Percentiles rank a stretch among this genome's conserved stretches.
Evolutionary conservation across 2,113 vertebrate species (phyloP).

Genomic region (Grus americana): DNA sequence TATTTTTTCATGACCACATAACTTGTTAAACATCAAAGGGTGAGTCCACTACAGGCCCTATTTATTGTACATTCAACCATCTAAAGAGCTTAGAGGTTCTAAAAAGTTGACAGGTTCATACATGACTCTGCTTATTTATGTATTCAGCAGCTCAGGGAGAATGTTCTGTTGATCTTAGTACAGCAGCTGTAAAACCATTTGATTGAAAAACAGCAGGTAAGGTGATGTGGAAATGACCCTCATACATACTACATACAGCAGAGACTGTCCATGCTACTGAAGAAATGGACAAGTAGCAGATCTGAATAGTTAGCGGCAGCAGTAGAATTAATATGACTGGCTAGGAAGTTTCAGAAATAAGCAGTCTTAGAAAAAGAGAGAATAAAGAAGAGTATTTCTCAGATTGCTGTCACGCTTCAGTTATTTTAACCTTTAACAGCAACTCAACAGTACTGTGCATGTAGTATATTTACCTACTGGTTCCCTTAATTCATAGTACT

Average conservation of each 20-base stretch:
- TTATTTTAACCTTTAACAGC: neutral
- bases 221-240: no score
- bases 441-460: neutral
- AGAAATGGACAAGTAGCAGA: neutral
- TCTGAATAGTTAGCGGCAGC: neutral
- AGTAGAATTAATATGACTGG: neutral
- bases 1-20: neutral
- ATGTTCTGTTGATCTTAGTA: neutral
- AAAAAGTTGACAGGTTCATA: neutral
- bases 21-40: neutral
- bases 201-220: neutral
- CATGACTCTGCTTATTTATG: neutral
- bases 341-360: neutral
- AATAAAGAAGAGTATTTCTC: neutral
- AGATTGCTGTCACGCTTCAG: neutral
- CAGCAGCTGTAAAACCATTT: neutral
- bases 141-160: neutral
- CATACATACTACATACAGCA: neutral
- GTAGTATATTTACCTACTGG: neutral
- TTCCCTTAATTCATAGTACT: neutral
- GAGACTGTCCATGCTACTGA: neutral
- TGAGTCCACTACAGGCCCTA: neutral
- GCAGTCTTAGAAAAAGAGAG: neutral
- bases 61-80: neutral
- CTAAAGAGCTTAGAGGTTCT: neutral